These are phyloP conservation scores for Acanthosepion lycidas DNA, from an alignment of 2,888 invertebrate species.

Conservation along the genomic window DNA sequence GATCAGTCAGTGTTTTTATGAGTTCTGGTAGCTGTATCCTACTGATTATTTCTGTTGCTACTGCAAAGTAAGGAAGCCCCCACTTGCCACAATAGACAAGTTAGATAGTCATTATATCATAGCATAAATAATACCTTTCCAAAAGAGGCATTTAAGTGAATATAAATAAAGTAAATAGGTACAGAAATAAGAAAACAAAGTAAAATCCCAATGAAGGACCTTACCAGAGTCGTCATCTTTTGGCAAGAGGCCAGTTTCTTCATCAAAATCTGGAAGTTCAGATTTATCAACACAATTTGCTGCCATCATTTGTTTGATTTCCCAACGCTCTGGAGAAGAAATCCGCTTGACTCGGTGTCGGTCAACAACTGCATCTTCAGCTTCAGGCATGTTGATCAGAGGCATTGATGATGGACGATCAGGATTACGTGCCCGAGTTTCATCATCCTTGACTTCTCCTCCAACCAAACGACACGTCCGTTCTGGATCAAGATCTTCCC, in stretches of 20 bases:
- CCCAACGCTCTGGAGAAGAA: slow-evolving; percentile 96
- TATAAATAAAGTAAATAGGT: no score
- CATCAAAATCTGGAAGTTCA: slow-evolving; percentile 97
- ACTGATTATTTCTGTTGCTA: no score
- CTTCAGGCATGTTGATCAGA: slow-evolving; percentile 78
- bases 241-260: slow-evolving; percentile 92
- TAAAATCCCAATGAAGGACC: not conserved
- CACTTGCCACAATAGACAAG: no score
- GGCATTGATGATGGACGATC: slow-evolving; percentile 85
- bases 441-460: slow-evolving; percentile 73
- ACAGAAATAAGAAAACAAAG: no score
- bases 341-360: slow-evolving; percentile 78
- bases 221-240: slow-evolving; percentile 78
- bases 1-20: no score
- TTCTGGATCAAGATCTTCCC: slow-evolving; percentile 92
- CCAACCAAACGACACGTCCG: slow-evolving; percentile 61
- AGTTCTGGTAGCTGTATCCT: no score
- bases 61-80: no score
- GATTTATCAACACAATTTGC: slow-evolving; percentile 93
- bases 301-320: slow-evolving; percentile 96
- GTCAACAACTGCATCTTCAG: slow-evolving; percentile 63
- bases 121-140: no score
- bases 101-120: no score
- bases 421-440: slow-evolving; percentile 84
- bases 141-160: no score